Evolutionary conservation across 2,113 vertebrate genomes (phyloP).

Genomic region (Cavia aperea): DNA sequence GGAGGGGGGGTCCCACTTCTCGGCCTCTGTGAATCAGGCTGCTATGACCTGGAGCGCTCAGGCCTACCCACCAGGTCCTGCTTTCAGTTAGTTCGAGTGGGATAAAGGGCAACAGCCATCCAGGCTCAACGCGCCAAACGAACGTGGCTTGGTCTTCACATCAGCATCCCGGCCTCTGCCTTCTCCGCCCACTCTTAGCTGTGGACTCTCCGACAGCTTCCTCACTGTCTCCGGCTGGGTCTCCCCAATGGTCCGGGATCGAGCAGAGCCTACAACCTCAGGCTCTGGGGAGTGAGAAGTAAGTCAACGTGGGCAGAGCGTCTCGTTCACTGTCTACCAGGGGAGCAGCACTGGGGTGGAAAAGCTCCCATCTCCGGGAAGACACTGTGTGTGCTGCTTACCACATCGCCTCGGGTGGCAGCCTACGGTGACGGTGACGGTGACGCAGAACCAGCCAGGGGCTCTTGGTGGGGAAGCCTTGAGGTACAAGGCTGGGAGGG

Average conservation of each 20-base stretch:
- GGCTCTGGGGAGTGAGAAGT: not conserved
- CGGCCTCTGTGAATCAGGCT: not conserved
- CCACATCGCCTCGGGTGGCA: not conserved
- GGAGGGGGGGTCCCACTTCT: not conserved
- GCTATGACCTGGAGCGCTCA: not conserved
- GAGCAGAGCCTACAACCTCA: not conserved
- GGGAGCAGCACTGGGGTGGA: not conserved
- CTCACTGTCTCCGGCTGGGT: not conserved
- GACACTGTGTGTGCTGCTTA: not conserved
- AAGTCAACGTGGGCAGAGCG: not conserved
- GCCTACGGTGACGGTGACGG: not conserved
- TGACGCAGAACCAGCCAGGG: accelerated
- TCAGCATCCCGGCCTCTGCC: no score
- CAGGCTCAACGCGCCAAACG: not conserved
- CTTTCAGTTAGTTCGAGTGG: not conserved
- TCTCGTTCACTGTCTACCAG: not conserved
- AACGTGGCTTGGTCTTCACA: not conserved
- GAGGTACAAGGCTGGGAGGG: not conserved
- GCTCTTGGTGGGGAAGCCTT: no score
- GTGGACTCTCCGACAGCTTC: not conserved
- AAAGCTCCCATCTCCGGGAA: not conserved
- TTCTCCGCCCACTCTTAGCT: not conserved
- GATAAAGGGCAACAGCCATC: not conserved
- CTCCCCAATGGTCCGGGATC: not conserved
- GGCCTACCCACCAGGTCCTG: not conserved